Evolutionary conservation across 1,140 invertebrate species (phyloP), one percentile per base, ranked within the genome.

Genomic region (Bombus terrestris): DNA sequence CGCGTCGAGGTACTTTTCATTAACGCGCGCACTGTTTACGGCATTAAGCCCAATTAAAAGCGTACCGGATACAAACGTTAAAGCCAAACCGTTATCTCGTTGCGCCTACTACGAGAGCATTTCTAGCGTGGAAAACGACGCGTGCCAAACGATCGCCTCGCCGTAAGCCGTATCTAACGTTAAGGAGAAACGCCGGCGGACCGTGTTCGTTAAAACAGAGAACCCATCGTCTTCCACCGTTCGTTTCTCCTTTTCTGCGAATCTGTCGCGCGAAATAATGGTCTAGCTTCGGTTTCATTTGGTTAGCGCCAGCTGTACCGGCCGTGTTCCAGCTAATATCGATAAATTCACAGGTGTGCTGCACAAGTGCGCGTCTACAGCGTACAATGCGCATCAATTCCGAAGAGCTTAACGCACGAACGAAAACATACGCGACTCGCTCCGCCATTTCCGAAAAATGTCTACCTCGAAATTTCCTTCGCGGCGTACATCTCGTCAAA

Each of bases 21-120:
- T 94, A 94, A 93, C 91, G 91, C 90, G 85, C 81, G 53, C 80
- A 83, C 90, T 90, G 89, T 94, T 94, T 93, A 92, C 91, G 86
- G 89, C 91, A 94, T 94, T 93, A 94, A 94, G 92, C 92, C 91
- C 94, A 94, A 94, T 94, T 94, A 94, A 94, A 94, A 94, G 89
- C 92, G 88, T 89, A 76, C 86, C 88, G 78, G 80, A 89, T 73
- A 88, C 85, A 89, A 90, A 90, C 90, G 92, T 92, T 93, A 93
- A 93, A 93, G 90, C 86, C 86, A 81, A 86, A 89, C 87, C 88
- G 92, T 91, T 93, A 93, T 93, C 92, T 85, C 89, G 89, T 89
- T 92, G 89, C 81, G 73, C 69, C 64, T 79, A 85, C 53, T 76
- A 35, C 81, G 3, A 28, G 15, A 53, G 47, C 18, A 53, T 53